These are phyloP conservation scores for Petaurus breviceps DNA, from an alignment of 2,113 vertebrate species.

Conservation along the genomic window DNA sequence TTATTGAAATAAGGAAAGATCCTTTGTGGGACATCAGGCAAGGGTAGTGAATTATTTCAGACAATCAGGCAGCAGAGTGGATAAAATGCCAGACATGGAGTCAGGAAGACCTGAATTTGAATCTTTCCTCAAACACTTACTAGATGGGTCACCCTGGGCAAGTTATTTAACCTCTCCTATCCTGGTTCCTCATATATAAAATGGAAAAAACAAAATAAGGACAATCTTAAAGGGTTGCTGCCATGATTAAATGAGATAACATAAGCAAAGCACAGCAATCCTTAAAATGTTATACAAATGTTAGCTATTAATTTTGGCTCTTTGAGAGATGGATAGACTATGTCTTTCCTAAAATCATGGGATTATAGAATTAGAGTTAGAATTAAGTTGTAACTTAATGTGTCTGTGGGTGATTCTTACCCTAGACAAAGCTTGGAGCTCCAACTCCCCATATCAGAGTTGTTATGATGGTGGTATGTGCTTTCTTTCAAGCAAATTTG, in stretches of 20 bases:
- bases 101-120: background rate
- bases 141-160: background rate
- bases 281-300: background rate
- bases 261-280: background rate
- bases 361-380: background rate
- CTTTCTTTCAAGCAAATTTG: constrained; percentile 13
- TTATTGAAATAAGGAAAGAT: background rate
- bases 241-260: background rate
- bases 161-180: background rate
- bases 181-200: background rate
- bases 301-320: background rate
- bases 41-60: background rate
- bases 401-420: background rate
- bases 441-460: background rate
- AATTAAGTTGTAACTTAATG: background rate
- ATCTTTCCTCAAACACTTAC: background rate
- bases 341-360: background rate
- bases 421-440: background rate
- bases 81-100: background rate
- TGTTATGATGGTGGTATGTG: background rate
- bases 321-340: background rate
- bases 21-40: background rate
- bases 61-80: background rate
- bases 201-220: background rate
- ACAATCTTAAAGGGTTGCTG: background rate